Percentiles rank a stretch among this genome's conserved stretches.
Conservation (phyloP, 2,888 invertebrate species). For the Lepidochrysops patricia region DNA sequence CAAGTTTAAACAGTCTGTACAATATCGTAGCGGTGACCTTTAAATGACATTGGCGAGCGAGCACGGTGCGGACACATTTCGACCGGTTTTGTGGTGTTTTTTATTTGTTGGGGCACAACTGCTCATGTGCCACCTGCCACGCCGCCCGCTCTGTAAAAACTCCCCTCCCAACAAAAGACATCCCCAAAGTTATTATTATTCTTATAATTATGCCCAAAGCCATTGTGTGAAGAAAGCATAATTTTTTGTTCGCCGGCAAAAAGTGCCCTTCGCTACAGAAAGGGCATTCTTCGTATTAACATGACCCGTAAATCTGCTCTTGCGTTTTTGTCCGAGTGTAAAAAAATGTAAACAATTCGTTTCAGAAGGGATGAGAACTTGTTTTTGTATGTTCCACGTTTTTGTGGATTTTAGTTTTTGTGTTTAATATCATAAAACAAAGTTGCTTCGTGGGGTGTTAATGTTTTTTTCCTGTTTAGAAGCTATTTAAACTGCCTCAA, state of each 20-base stretch:
- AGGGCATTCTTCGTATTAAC: conserved; percentile 45
- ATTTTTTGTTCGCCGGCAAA: conserved; percentile 49
- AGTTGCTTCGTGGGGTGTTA: neutral
- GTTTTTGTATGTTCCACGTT: conserved; percentile 16
- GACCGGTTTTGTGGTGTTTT: conserved; percentile 52
- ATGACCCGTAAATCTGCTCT: conserved; percentile 37
- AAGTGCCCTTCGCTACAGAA: conserved; percentile 50
- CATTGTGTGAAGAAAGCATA: conserved; percentile 50
- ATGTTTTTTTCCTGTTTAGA: neutral
- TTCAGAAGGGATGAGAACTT: conserved; percentile 31
- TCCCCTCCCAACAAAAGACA: conserved; percentile 65
- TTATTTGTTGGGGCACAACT: conserved; percentile 48
- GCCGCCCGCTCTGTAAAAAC: conserved; percentile 66
- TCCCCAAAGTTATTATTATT: conserved; percentile 65
- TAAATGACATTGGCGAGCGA: conserved; percentile 57
- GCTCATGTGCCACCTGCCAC: conserved; percentile 68
- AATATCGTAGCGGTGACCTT: conserved; percentile 41
- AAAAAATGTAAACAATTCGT: conserved; percentile 69
- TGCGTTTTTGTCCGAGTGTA: conserved; percentile 34
- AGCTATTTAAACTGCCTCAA: neutral
- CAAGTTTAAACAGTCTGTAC: conserved; percentile 21
- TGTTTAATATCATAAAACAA: neutral
- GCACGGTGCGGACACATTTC: conserved; percentile 31
- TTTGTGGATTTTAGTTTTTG: conserved; percentile 5
- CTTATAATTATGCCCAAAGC: conserved; percentile 66